Conservation (phyloP, 2,888 invertebrate genomes). For the Agrilus cyanescens region DNA sequence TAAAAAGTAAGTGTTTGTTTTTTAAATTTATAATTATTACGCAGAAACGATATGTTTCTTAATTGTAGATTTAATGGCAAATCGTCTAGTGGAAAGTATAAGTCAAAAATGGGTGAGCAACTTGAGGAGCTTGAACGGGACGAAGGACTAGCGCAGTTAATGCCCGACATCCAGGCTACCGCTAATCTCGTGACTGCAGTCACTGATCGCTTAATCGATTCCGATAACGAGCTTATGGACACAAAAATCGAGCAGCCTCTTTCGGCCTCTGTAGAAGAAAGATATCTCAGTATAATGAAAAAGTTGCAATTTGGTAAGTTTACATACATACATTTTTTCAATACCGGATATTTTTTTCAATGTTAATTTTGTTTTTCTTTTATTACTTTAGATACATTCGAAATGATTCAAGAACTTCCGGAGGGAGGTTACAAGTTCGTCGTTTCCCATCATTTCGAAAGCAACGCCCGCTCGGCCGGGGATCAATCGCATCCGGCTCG, state of each 20-base stretch:
- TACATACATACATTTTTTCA: neutral
- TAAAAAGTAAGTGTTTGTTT: slow-evolving; percentile 16
- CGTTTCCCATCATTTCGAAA: slow-evolving; percentile 82
- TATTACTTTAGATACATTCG: slow-evolving; percentile 63
- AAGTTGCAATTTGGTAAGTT: slow-evolving; percentile 73
- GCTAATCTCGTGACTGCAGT: slow-evolving; percentile 40
- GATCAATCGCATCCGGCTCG: slow-evolving; percentile 78
- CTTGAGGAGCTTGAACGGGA: slow-evolving; percentile 68
- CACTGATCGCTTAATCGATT: slow-evolving; percentile 31
- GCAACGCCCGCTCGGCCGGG: slow-evolving; percentile 73
- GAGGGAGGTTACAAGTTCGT: slow-evolving; percentile 69
- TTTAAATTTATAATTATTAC: too few relatives aligned
- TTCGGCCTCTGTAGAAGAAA: slow-evolving; percentile 52
- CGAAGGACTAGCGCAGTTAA: slow-evolving; percentile 77
- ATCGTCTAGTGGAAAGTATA: slow-evolving; percentile 20
- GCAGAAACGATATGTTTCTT: too few relatives aligned
- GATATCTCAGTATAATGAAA: slow-evolving; percentile 81
- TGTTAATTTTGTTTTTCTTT: neutral
- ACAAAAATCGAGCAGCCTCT: slow-evolving; percentile 38
- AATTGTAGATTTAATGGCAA: slow-evolving; percentile 24
- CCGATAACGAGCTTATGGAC: slow-evolving; percentile 27
- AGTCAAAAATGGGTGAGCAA: slow-evolving; percentile 26
- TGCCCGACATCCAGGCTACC: slow-evolving; percentile 83
- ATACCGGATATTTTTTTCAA: neutral
- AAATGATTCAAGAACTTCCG: slow-evolving; percentile 75